phyloP scores from a whole-genome alignment of 2,797 vertebrate genomes.

The Melanotaenia trifasciata region DNA sequence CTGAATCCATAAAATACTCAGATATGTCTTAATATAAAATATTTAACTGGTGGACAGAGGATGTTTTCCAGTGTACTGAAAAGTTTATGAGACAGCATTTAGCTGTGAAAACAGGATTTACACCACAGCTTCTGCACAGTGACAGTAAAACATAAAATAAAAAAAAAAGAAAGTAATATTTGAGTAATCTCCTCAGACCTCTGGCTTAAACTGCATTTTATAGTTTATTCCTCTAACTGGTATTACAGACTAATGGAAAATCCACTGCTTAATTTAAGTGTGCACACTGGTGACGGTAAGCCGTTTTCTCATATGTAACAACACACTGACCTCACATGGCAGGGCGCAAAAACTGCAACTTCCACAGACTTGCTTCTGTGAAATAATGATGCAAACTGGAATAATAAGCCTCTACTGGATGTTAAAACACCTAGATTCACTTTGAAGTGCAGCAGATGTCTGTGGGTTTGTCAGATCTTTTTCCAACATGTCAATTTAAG shows the following conservation, averaged over 20 bases:
- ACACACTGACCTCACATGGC: constrained; percentile 47
- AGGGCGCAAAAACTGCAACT: background rate
- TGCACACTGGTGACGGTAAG: background rate
- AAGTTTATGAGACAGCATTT: background rate
- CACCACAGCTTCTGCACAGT: background rate
- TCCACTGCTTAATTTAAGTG: background rate
- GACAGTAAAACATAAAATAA: background rate
- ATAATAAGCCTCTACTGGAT: background rate
- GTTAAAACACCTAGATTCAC: background rate
- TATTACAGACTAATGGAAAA: background rate
- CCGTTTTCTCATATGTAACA: background rate
- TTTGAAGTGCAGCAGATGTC: constrained; percentile 7
- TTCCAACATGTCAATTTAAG: background rate
- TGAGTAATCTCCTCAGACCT: background rate
- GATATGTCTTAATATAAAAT: background rate
- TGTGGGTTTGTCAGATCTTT: background rate
- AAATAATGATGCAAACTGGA: constrained; percentile 10
- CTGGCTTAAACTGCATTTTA: background rate
- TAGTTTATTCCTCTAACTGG: too few species aligned
- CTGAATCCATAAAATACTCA: constrained; percentile 1
- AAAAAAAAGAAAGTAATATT: too few species aligned
- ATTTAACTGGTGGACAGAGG: background rate
- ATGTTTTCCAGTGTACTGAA: background rate
- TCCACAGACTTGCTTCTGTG: background rate
- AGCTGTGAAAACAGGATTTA: background rate